These are phyloP conservation scores for Ursus arctos DNA, from an alignment of 2,113 vertebrate genomes.

Conservation along the genomic window DNA sequence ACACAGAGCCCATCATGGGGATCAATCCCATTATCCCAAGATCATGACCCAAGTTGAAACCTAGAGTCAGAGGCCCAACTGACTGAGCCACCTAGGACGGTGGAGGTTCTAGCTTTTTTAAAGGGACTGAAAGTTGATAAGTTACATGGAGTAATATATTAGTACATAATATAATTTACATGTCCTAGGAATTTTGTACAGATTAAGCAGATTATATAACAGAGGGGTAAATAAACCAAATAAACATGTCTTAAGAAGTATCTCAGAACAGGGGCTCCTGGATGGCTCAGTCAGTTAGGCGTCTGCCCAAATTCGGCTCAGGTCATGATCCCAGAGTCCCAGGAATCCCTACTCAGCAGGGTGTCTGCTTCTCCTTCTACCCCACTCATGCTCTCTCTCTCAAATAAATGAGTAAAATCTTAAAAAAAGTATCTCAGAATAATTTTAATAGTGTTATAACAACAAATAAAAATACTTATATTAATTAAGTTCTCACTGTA, in stretches of 20 bases:
- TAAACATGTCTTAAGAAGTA: not conserved
- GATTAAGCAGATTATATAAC: not conserved
- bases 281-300: not conserved
- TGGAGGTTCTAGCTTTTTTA: not conserved
- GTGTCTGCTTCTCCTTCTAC: not conserved
- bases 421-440: not conserved
- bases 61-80: not conserved
- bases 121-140: conserved; percentile 16
- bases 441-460: conserved; percentile 8
- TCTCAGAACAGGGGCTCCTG: not conserved
- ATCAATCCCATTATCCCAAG: not conserved
- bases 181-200: not conserved
- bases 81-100: not conserved
- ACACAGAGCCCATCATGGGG: not conserved
- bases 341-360: not conserved
- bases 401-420: not conserved
- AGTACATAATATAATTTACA: not conserved
- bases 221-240: not conserved
- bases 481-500: not conserved
- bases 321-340: not conserved
- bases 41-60: not conserved
- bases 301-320: not conserved
- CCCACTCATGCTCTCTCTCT: not conserved
- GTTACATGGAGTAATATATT: not conserved
- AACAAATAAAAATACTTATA: not conserved